Conservation (phyloP, 2,797 vertebrate genomes). For the Melanotaenia pygmaea region DNA sequence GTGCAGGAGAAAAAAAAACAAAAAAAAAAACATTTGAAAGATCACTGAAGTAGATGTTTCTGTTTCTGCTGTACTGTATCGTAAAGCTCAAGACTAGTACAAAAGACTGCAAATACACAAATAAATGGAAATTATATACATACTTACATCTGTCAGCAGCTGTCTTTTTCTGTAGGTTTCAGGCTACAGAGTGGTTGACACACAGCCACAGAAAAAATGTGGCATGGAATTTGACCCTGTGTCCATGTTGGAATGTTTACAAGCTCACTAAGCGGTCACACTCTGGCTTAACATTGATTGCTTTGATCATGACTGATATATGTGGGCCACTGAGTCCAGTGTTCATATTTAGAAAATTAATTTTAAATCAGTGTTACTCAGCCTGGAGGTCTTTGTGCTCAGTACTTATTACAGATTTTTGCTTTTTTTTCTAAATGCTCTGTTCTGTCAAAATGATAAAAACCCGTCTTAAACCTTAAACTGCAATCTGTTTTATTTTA, state of each 20-base stretch:
- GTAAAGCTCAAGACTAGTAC: neutral
- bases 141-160: conserved; percentile 39
- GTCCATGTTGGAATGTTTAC: conserved; percentile 66
- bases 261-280: conserved; percentile 8
- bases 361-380: neutral
- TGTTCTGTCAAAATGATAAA: too few relatives aligned
- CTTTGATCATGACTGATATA: conserved; percentile 21
- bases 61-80: neutral
- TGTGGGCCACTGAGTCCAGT: neutral
- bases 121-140: conserved; percentile 12
- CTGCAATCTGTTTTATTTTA: too few relatives aligned
- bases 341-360: conserved; percentile 6
- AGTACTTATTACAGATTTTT: too few relatives aligned
- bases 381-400: neutral
- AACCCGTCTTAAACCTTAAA: neutral
- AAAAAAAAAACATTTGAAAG: too few relatives aligned
- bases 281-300: conserved; percentile 15
- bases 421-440: too few relatives aligned
- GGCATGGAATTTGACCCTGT: conserved; percentile 73
- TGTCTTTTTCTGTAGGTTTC: neutral
- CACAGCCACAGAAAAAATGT: conserved; percentile 9
- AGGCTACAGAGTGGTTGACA: conserved; percentile 11
- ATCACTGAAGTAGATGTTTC: neutral
- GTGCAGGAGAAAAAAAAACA: neutral
- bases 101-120: neutral